Percentiles rank a stretch among this genome's conserved stretches.
These are phyloP conservation scores for Dendrophyllia cribrosa DNA, from an alignment of 64 coral and sea anemone species.

Conservation along the genomic window DNA sequence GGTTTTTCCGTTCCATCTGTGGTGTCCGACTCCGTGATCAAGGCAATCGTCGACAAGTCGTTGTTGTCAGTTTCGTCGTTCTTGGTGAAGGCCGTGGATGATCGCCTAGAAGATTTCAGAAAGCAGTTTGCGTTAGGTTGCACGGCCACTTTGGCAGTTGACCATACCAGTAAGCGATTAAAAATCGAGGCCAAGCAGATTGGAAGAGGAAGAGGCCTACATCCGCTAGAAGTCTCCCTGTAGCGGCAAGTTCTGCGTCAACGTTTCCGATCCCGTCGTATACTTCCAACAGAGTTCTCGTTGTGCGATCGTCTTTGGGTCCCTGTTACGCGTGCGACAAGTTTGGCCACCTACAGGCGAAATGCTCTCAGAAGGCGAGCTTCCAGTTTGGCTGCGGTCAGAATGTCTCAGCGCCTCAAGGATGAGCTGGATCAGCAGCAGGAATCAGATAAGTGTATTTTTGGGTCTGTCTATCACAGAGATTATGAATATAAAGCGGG, in stretches of 20 bases:
- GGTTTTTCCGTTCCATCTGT: too few relatives aligned
- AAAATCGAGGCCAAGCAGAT: too few relatives aligned
- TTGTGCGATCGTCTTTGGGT: constrained; percentile 39
- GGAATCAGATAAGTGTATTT: not conserved
- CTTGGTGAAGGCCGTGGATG: too few relatives aligned
- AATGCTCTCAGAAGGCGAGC: constrained; percentile 38
- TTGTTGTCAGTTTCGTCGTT: too few relatives aligned
- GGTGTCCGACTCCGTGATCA: too few relatives aligned
- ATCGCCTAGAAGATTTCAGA: too few relatives aligned
- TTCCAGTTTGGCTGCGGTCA: not conserved
- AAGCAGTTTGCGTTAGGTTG: too few relatives aligned
- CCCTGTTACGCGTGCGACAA: constrained; percentile 38
- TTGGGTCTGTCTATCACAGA: not conserved
- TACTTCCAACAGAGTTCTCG: constrained; percentile 26
- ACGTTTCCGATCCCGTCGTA: constrained; percentile 35
- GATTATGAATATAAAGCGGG: not conserved
- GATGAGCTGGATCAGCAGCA: too few relatives aligned
- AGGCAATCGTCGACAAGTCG: too few relatives aligned
- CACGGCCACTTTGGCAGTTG: too few relatives aligned
- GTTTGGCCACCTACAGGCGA: constrained; percentile 56
- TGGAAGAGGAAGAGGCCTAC: not conserved
- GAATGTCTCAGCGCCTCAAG: too few relatives aligned
- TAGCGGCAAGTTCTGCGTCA: not conserved
- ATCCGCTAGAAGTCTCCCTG: constrained; percentile 21
- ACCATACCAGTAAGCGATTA: too few relatives aligned